Conservation (phyloP, 2,797 vertebrate species). For the Parauchenoglanis punctatus region DNA sequence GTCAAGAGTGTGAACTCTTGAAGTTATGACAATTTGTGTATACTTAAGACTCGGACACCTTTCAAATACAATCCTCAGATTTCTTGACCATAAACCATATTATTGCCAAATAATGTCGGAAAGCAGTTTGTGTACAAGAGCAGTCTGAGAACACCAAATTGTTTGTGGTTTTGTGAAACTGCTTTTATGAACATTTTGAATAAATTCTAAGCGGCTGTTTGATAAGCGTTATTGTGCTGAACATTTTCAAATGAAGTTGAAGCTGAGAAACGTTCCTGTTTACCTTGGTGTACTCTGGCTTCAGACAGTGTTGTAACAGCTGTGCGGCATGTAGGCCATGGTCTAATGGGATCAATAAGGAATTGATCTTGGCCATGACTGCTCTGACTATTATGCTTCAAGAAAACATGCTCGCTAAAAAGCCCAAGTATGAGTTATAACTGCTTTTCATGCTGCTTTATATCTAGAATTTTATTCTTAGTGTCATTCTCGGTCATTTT, state of each 20-base stretch:
- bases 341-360: constrained; percentile 49
- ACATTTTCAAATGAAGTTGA: constrained; percentile 7
- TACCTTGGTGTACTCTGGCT: constrained; percentile 31
- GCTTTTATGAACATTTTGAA: neutral
- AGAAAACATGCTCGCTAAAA: constrained; percentile 11
- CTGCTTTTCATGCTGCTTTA: neutral
- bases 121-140: neutral
- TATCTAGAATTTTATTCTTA: neutral
- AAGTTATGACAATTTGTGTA: neutral
- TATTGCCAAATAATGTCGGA: neutral
- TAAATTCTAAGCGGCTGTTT: neutral
- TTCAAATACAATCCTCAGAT: neutral
- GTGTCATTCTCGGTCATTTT: neutral
- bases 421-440: neutral
- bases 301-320: constrained; percentile 39
- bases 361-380: constrained; percentile 45
- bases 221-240: neutral
- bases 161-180: neutral
- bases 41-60: neutral
- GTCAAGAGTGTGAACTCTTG: neutral
- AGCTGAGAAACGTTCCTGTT: neutral
- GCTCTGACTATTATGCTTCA: constrained; percentile 26
- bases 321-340: constrained; percentile 41
- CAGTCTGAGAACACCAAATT: neutral
- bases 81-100: neutral